Base-by-base conservation (phyloP, 2,113 vertebrate genomes). In the Vidua macroura region DNA sequence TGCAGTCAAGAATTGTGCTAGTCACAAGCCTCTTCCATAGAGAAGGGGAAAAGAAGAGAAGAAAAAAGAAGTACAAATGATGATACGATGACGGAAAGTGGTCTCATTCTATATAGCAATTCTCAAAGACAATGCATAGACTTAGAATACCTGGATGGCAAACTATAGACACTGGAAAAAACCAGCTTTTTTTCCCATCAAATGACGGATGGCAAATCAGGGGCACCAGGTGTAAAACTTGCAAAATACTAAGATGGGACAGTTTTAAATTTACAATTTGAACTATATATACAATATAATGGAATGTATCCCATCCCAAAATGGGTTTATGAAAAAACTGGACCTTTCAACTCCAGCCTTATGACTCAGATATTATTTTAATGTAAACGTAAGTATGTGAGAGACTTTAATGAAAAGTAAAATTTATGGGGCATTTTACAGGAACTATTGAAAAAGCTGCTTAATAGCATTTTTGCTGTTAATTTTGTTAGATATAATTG, bases 251-350 rank as follows among this genome's bases (percentile, higher is more conserved):
- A 92, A 96, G 96, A 97, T 82, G 91, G 93, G 78, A 55, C 85
- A 83, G 80, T 74, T 89, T 96, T 90, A 96, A 96, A 96, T 97
- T 94, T 97, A 96, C 92, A 98, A 92, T 86, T 96, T 85, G 81
- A 97, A 95, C 96, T 98, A 98, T 97, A 97, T 96, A 98, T 97
- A 98, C 70, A 93, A 93, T 77, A 90, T 83, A 97, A 81, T 97
- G 98, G 98, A 98, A 98, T 98, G 97, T 93, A 96, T 95, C 67
- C 96, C 93, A 97, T 97, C 92, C 96, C 96, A 85, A 96, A 97
- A 97, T 77, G 86, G 85, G 80, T 96, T 94, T 86, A 94, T 97
- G 97, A 97, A 98, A 98, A 95, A 95, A 90, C 0, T 93, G 95
- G 97, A 97, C 97, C 95, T 95, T 97, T 97, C 80, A 84, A 90